Evolutionary conservation across 2,888 invertebrate genomes (phyloP).

Genomic region (Sepioteuthis lessoniana): DNA sequence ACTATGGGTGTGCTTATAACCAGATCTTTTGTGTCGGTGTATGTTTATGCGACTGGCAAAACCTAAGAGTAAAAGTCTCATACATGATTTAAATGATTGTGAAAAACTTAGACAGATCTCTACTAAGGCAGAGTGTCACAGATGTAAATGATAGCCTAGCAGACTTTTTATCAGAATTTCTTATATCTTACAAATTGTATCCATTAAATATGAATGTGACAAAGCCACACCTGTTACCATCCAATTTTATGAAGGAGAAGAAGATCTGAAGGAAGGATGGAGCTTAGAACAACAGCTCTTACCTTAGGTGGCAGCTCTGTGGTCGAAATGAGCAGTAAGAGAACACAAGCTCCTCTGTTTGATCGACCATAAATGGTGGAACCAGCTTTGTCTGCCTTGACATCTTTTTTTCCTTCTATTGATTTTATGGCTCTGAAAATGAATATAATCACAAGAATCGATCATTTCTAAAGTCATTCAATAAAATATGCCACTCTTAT

Average conservation of each 20-base stretch:
- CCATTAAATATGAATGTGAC: conserved; percentile 21
- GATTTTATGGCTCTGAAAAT: not conserved
- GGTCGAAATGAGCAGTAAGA: not conserved
- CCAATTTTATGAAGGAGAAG: not conserved
- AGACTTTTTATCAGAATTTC: not conserved
- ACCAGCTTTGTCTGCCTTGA: not conserved
- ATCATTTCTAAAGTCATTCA: not conserved
- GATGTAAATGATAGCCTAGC: not conserved
- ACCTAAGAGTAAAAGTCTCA: not conserved
- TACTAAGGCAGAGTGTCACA: not conserved
- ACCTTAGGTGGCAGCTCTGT: not conserved
- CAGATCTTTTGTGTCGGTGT: too few species aligned
- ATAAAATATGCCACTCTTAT: not conserved
- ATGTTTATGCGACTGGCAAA: not conserved
- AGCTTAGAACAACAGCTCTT: not conserved
- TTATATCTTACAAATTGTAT: conserved; percentile 18
- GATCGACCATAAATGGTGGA: not conserved
- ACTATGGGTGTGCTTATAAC: not conserved
- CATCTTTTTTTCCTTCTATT: not conserved
- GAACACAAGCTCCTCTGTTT: not conserved
- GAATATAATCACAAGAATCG: not conserved
- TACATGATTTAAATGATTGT: not conserved
- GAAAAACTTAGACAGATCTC: not conserved
- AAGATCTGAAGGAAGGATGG: not conserved
- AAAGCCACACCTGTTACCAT: conserved; percentile 33